Evolutionary conservation across 2,113 vertebrate species (phyloP).

Genomic region (Jaculus jaculus): DNA sequence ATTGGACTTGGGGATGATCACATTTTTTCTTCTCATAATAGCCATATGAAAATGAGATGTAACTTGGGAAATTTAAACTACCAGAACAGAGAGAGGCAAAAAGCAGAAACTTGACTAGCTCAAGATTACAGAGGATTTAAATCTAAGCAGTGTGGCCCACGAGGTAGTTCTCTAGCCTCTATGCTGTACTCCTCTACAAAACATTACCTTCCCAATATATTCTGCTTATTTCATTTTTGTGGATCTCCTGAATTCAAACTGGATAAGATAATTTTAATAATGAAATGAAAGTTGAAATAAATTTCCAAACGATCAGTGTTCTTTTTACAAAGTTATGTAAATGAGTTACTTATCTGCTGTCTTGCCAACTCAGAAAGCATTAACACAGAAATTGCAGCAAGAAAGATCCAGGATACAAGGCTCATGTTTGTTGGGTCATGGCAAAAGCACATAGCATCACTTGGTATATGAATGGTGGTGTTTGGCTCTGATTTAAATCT

Average conservation of each 20-base stretch:
- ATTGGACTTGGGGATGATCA: not conserved
- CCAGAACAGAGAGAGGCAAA: not conserved
- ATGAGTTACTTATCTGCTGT: conserved; percentile 42
- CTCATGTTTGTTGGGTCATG: conserved; percentile 54
- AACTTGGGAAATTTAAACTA: not conserved
- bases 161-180: not conserved
- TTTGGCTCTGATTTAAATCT: not conserved
- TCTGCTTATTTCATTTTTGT: not conserved
- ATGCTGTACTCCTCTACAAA: not conserved
- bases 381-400: conserved; percentile 53
- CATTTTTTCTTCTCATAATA: not conserved
- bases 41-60: not conserved
- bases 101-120: not conserved
- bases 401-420: conserved; percentile 19
- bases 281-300: conserved; percentile 34
- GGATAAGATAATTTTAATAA: conserved; percentile 58
- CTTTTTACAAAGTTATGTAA: conserved; percentile 48
- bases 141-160: not conserved
- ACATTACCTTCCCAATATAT: not conserved
- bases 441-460: not conserved
- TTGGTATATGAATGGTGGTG: not conserved
- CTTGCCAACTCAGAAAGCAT: conserved; percentile 55
- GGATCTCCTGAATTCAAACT: not conserved
- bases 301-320: conserved; percentile 38
- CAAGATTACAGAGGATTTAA: conserved; percentile 23